These are phyloP conservation scores for Tillus elongatus DNA, from an alignment of 2,888 invertebrate genomes.

Conservation along the genomic window DNA sequence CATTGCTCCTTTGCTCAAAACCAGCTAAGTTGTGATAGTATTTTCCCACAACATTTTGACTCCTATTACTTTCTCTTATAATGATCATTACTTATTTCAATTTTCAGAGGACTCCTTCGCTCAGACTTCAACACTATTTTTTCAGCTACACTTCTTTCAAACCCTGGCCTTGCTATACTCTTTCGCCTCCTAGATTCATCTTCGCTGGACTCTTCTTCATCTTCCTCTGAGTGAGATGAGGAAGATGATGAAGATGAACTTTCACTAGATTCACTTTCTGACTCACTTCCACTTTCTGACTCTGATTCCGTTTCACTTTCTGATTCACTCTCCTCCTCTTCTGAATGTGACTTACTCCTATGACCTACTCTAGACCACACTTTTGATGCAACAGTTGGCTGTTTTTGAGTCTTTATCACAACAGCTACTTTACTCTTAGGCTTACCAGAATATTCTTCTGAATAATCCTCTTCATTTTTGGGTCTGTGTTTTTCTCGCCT, in stretches of 20 bases:
- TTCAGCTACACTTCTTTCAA: conserved; percentile 20
- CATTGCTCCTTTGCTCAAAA: too few relatives aligned
- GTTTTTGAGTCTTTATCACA: conserved; percentile 36
- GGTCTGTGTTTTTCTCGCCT: background rate
- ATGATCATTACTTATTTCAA: conserved; percentile 35
- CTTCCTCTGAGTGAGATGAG: background rate
- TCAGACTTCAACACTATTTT: conserved; percentile 20
- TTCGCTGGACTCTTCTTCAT: conserved; percentile 16
- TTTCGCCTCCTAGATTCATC: conserved; percentile 8
- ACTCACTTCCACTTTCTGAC: conserved; percentile 16
- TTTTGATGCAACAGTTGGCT: conserved; percentile 36
- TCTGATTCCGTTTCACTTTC: conserved; percentile 17
- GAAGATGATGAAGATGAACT: conserved; percentile 9
- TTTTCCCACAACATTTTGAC: too few relatives aligned
- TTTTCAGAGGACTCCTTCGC: conserved; percentile 34
- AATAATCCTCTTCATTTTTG: conserved; percentile 6
- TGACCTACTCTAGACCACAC: conserved; percentile 32
- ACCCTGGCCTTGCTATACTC: conserved; percentile 27
- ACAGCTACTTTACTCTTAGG: conserved; percentile 39
- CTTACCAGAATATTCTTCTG: conserved; percentile 22
- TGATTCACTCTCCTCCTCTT: conserved; percentile 19
- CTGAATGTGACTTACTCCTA: conserved; percentile 18
- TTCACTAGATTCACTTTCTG: conserved; percentile 7
- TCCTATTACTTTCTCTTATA: conserved; percentile 26
- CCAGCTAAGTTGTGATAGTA: too few relatives aligned